Conservation (phyloP, 2,888 invertebrate genomes). For the Sphaeridia pumilis region DNA sequence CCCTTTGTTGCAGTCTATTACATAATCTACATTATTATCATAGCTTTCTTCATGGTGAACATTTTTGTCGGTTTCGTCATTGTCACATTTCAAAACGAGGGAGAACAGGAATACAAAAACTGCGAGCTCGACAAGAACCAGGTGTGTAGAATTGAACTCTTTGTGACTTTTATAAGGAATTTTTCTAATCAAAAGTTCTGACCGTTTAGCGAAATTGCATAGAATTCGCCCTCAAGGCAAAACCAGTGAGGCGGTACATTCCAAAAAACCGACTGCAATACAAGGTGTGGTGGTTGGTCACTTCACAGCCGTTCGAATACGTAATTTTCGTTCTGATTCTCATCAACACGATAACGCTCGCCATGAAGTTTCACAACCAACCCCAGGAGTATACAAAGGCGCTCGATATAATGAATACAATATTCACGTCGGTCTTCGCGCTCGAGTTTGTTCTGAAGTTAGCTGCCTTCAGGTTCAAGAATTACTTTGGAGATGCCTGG, state of each 20-base stretch:
- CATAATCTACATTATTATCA: conserved; percentile 98
- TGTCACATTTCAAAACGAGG: conserved; percentile 99
- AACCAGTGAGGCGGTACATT: conserved; percentile 71
- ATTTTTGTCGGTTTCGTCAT: conserved; percentile 99
- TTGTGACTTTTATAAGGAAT: background rate
- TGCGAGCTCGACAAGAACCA: conserved; percentile 99
- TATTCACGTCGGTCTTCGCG: conserved; percentile 96
- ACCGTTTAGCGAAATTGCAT: conserved; percentile 69
- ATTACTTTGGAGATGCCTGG: conserved; percentile 97
- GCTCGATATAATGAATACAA: conserved; percentile 88
- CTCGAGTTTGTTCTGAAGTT: conserved; percentile 96
- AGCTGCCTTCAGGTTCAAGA: conserved; percentile 95
- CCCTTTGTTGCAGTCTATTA: conserved; percentile 97
- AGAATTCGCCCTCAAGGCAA: conserved; percentile 70
- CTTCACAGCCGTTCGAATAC: conserved; percentile 97
- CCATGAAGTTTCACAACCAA: conserved; percentile 93
- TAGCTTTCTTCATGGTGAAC: conserved; percentile 99
- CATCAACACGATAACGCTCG: conserved; percentile 93
- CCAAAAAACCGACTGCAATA: conserved; percentile 96
- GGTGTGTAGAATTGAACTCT: too few species aligned
- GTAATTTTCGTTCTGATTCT: conserved; percentile 95
- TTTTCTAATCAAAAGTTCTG: background rate
- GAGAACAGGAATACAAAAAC: conserved; percentile 98
- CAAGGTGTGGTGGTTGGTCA: conserved; percentile 99
- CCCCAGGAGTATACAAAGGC: conserved; percentile 69